phyloP scores from a whole-genome alignment of 2,113 vertebrate species.

The Miniopterus natalensis region DNA sequence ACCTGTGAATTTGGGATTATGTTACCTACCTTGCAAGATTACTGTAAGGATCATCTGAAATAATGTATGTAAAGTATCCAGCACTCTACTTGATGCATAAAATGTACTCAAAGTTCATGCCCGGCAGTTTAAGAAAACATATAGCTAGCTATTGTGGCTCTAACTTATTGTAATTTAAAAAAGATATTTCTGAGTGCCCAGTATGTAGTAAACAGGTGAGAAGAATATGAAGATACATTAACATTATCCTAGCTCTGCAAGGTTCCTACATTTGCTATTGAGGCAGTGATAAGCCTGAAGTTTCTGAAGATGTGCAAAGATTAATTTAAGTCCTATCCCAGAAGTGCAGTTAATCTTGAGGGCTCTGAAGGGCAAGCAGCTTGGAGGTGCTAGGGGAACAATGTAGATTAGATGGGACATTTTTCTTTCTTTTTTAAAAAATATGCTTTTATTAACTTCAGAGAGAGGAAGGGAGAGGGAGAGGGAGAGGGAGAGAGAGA shows the following conservation, averaged over 20 bases:
- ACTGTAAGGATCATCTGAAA: neutral
- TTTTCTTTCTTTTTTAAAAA: neutral
- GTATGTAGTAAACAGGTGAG: neutral
- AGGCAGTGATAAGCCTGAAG: neutral
- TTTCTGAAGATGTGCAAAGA: conserved; percentile 5
- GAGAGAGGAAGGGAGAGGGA: too few species aligned
- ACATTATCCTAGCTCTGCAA: neutral
- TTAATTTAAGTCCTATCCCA: neutral
- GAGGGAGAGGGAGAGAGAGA: too few species aligned
- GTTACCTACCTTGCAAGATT: neutral
- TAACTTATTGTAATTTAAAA: conserved; percentile 7
- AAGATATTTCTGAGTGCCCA: neutral
- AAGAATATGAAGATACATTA: neutral
- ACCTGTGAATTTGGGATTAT: neutral
- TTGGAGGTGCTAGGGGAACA: neutral
- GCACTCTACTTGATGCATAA: neutral
- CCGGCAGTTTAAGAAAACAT: conserved; percentile 27
- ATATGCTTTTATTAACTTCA: too few species aligned
- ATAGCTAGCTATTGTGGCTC: neutral
- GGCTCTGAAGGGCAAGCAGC: neutral
- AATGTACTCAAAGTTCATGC: conserved; percentile 18
- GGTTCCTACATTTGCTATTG: neutral
- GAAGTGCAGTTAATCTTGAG: neutral
- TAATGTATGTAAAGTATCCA: neutral
- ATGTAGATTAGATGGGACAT: neutral